phyloP scores from a whole-genome alignment of 2,888 invertebrate genomes.

The Conchocele bisecta region DNA sequence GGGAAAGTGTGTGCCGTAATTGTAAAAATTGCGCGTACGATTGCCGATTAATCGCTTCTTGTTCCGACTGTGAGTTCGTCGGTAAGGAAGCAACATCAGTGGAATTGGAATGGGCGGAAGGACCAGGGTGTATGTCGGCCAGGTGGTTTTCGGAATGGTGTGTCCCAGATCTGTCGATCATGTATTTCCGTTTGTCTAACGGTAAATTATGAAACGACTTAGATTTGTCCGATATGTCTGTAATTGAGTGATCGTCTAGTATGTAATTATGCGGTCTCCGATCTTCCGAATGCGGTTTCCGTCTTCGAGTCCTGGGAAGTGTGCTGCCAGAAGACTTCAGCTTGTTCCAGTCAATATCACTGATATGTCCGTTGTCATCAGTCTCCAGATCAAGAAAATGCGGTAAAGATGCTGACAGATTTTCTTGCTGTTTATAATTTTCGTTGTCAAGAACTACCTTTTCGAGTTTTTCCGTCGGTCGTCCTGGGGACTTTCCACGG shows the following conservation, averaged over 20 bases:
- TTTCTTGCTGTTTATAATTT: background rate
- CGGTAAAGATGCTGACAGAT: constrained; percentile 42
- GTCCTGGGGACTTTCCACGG: constrained; percentile 50
- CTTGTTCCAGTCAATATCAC: background rate
- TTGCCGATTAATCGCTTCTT: constrained; percentile 22
- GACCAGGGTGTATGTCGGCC: background rate
- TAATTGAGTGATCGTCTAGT: background rate
- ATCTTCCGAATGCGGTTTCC: constrained; percentile 31
- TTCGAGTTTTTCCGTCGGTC: constrained; percentile 40
- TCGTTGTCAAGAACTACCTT: constrained; percentile 30
- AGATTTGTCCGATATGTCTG: constrained; percentile 3
- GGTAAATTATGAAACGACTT: constrained; percentile 29
- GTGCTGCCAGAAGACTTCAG: constrained; percentile 17
- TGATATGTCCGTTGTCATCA: background rate
- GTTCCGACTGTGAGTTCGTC: background rate
- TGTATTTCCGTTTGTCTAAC: constrained; percentile 58
- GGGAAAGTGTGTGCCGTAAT: constrained; percentile 21
- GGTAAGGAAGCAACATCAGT: constrained; percentile 13
- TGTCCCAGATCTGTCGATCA: constrained; percentile 51
- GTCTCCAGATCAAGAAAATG: constrained; percentile 29
- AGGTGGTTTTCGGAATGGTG: background rate
- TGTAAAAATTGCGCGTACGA: constrained; percentile 37
- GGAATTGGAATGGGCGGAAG: background rate
- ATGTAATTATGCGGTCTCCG: background rate
- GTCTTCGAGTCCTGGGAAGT: constrained; percentile 29